A percentile compares a stretch with the other conserved stretches of the same genome.
These are phyloP conservation scores for Caenorhabditis angaria DNA, from an alignment of 2,888 invertebrate genomes.

Conservation along the genomic window DNA sequence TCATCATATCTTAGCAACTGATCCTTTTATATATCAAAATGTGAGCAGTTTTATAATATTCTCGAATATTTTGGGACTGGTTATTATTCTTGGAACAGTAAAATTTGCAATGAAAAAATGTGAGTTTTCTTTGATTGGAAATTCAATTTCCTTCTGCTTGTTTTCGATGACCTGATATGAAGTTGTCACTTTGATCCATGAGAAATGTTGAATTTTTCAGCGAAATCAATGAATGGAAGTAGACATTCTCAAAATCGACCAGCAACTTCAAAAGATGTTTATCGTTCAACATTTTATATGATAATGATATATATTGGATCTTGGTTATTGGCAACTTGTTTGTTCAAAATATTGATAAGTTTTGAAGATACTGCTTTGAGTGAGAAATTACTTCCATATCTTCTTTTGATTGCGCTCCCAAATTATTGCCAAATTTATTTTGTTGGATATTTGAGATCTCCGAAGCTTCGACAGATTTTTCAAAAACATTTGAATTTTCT, in stretches of 20 bases:
- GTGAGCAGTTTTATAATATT: conserved; percentile 19
- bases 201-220: conserved; percentile 14
- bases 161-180: no score
- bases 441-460: not conserved
- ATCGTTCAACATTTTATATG: conserved; percentile 36
- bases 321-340: conserved; percentile 19
- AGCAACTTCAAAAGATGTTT: conserved; percentile 21
- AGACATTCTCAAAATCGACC: conserved; percentile 25
- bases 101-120: conserved; percentile 27
- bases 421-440: not conserved
- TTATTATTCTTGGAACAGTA: conserved; percentile 21
- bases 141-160: no score
- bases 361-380: conserved; percentile 5
- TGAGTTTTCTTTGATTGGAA: conserved; percentile 3
- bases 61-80: conserved; percentile 20
- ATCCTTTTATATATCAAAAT: conserved; percentile 26
- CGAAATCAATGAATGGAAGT: conserved; percentile 25
- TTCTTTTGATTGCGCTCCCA: conserved; percentile 6
- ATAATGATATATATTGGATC: conserved; percentile 30
- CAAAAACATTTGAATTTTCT: not conserved
- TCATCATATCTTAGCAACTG: conserved; percentile 29
- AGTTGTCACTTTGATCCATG: no score
- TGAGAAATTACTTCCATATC: conserved; percentile 22
- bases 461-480: not conserved
- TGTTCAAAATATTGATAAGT: conserved; percentile 18